phyloP scores from a whole-genome alignment of 2,888 invertebrate species.

The Nowickia ferox region DNA sequence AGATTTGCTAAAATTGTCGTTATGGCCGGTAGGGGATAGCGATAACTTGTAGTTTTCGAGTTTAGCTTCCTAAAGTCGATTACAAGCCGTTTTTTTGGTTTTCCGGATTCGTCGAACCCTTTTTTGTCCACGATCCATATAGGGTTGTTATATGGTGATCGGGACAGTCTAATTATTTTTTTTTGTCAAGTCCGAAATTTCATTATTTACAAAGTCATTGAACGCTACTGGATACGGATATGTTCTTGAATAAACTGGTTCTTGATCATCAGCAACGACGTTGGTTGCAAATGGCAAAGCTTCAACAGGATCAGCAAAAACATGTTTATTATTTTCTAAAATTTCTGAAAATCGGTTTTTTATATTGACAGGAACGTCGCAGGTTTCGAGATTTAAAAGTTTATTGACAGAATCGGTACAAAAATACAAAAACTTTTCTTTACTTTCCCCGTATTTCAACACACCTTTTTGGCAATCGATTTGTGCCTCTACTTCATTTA shows the following conservation, averaged over 20 bases:
- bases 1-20: slow-evolving; percentile 39
- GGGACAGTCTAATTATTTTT: slow-evolving; percentile 43
- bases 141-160: slow-evolving; percentile 51
- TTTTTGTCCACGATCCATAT: slow-evolving; percentile 53
- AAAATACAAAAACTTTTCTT: slow-evolving; percentile 26
- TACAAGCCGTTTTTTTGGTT: slow-evolving; percentile 47
- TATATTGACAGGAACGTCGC: slow-evolving; percentile 16
- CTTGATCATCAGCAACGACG: too few species aligned
- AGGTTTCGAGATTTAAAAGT: slow-evolving; percentile 11
- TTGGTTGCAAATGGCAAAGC: too few species aligned
- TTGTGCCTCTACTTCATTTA: slow-evolving; percentile 56
- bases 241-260: slow-evolving; percentile 47
- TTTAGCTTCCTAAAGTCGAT: slow-evolving; percentile 59
- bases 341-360: slow-evolving; percentile 4
- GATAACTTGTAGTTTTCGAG: slow-evolving; percentile 25
- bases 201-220: slow-evolving; percentile 33
- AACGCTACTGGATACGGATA: slow-evolving; percentile 37
- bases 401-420: slow-evolving; percentile 18
- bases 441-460: slow-evolving; percentile 21
- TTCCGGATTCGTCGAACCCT: slow-evolving; percentile 43
- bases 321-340: slow-evolving; percentile 33
- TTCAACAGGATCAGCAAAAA: too few species aligned
- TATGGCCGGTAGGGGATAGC: slow-evolving; percentile 42
- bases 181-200: slow-evolving; percentile 37
- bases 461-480: slow-evolving; percentile 55